Base-by-base conservation (phyloP, 1,140 invertebrate species). In the Tribolium madens region DNA sequence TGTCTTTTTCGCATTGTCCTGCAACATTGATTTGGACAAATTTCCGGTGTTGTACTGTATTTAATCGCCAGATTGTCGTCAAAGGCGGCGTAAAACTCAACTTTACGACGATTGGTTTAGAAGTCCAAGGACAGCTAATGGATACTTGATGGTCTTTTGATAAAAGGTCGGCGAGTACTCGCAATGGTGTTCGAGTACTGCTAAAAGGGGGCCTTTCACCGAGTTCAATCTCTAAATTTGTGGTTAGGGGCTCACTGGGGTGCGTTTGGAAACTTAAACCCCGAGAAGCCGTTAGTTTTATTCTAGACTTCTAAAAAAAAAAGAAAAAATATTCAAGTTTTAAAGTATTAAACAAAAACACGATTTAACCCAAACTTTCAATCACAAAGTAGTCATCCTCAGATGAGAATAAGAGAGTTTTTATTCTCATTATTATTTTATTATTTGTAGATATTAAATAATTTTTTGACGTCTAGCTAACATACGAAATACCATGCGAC, bases 1-100 rank as follows among this genome's bases (percentile, higher is more conserved):
- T 68, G 53, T 75, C 77, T 42, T 76, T 78, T 9, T 84, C 82
- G 60, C 80, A 84, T 33, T 85, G 87, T 6, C 93, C 93, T 75
- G 91, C 91, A 3, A 97, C 89, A 0, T 91, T 90, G 9, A 96
- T 90, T 85, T 95, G 92, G 2, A 96, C 81, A 81, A 94, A 95
- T 87, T 96, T 96, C 80, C 92, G 90, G 14, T 91, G 90, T 76
- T 93, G 91, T 5, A 93, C 93, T 0, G 96, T 96, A 73, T 96
- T 92, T 1, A 98, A 87, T 76, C 93, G 92, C 87, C 95, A 93
- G 5, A 89, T 89, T 0, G 93, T 91, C 79, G 91, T 90, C 82
- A 98, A 91, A 0, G 96, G 95, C 4, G 94, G 91, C 1, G 92
- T 89, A 86, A 98, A 97, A 81, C 93, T 91, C 0, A 98, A 85